These are phyloP conservation scores for Osmerus mordax DNA, from an alignment of 2,113 vertebrate species.

Conservation along the genomic window DNA sequence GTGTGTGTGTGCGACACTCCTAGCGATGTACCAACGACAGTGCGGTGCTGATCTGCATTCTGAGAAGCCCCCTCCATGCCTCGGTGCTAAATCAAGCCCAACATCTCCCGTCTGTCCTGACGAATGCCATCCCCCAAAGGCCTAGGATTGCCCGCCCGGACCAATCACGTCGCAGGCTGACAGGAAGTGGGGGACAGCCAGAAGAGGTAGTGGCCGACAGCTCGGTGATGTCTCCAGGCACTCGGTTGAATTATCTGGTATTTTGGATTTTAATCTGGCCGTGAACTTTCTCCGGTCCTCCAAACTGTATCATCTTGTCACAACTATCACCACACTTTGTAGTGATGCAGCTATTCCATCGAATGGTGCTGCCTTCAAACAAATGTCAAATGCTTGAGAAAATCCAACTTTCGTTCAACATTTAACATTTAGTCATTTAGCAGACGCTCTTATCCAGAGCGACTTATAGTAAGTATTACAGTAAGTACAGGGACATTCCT, in stretches of 20 bases:
- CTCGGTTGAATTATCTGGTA: background rate
- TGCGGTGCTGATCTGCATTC: slow-evolving; percentile 29
- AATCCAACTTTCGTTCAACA: too few relatives aligned
- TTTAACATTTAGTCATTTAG: too few relatives aligned
- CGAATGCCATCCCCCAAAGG: background rate
- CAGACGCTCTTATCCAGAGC: too few relatives aligned
- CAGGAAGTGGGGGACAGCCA: background rate
- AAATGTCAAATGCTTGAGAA: background rate
- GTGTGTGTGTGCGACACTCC: too few relatives aligned
- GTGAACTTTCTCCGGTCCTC: too few relatives aligned
- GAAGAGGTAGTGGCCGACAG: slow-evolving; percentile 2
- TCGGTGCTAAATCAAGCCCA: slow-evolving; percentile 28
- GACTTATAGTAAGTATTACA: too few relatives aligned
- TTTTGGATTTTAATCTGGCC: background rate
- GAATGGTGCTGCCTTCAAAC: background rate
- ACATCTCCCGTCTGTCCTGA: slow-evolving; percentile 15
- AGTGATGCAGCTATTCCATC: too few relatives aligned
- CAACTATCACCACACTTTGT: too few relatives aligned
- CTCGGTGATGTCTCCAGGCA: background rate
- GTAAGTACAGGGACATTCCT: too few relatives aligned
- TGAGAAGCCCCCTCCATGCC: slow-evolving; percentile 14
- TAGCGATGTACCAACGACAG: background rate
- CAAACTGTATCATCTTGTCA: too few relatives aligned
- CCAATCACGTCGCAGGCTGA: background rate
- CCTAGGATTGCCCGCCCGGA: background rate